These are phyloP conservation scores for Augochlorella aurata DNA, from an alignment of 2,888 invertebrate species.

Conservation along the genomic window DNA sequence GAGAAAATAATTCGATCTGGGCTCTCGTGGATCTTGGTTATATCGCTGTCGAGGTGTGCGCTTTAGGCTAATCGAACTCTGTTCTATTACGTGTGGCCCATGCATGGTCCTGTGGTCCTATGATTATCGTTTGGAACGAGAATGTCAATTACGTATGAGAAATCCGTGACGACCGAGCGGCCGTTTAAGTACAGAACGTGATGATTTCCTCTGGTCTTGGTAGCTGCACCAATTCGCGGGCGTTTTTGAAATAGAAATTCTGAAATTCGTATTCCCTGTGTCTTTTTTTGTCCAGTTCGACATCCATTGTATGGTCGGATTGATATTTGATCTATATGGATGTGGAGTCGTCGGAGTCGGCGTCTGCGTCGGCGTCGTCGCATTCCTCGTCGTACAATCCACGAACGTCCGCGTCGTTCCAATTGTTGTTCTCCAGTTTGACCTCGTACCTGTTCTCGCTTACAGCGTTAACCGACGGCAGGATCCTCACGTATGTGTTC, in stretches of 20 bases:
- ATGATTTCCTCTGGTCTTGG: constrained; percentile 20
- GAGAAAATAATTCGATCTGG: constrained; percentile 38
- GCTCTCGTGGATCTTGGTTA: constrained; percentile 29
- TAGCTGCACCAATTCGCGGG: constrained; percentile 29
- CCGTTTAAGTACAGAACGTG: constrained; percentile 56
- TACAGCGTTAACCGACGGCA: constrained; percentile 63
- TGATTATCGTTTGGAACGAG: constrained; percentile 13
- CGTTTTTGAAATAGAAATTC: not conserved
- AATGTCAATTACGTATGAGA: constrained; percentile 24
- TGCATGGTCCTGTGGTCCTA: not conserved
- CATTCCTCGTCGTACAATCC: constrained; percentile 64
- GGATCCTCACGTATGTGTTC: constrained; percentile 72
- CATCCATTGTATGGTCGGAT: not conserved
- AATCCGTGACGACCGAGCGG: constrained; percentile 21
- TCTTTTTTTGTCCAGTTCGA: not conserved
- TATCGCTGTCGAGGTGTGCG: constrained; percentile 24
- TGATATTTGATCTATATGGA: constrained; percentile 68
- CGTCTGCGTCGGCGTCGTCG: constrained; percentile 74
- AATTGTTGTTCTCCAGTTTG: constrained; percentile 66
- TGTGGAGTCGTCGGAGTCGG: constrained; percentile 78
- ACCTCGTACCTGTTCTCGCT: constrained; percentile 72
- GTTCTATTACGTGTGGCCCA: constrained; percentile 19
- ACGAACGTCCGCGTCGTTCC: constrained; percentile 62
- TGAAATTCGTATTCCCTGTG: not conserved
- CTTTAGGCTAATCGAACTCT: constrained; percentile 54